phyloP scores from a whole-genome alignment of 2,888 invertebrate species.

The Pachycephus smyrnensis region DNA sequence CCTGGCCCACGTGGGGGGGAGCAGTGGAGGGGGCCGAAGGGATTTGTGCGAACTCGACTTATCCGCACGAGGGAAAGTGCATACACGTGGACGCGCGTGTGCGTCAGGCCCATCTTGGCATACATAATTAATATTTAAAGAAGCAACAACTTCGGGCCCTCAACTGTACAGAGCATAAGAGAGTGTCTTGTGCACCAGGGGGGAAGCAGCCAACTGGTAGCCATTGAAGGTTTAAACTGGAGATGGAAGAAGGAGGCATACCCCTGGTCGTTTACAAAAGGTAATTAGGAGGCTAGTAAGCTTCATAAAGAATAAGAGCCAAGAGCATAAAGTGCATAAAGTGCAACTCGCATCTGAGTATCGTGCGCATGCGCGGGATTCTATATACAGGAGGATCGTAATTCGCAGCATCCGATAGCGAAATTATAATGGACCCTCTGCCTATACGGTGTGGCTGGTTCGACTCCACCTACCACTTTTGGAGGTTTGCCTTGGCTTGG shows the following conservation, averaged over 20 bases:
- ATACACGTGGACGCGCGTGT: conserved; percentile 29
- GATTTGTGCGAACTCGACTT: conserved; percentile 17
- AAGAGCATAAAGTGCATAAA: not conserved
- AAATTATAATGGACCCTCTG: not conserved
- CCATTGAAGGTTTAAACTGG: not conserved
- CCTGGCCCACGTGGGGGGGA: not conserved
- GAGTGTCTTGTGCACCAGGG: conserved; percentile 2
- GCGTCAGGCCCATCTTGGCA: conserved; percentile 52
- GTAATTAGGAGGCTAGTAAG: conserved; percentile 28
- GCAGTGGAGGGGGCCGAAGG: conserved; percentile 15
- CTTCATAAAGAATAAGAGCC: not conserved
- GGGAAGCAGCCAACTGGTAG: not conserved
- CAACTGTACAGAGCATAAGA: conserved; percentile 9
- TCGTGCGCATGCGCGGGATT: not conserved
- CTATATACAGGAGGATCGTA: not conserved
- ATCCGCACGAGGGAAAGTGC: conserved; percentile 49
- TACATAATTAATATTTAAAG: conserved; percentile 64
- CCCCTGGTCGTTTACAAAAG: conserved; percentile 32
- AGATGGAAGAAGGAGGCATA: not conserved
- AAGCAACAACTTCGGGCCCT: conserved; percentile 38
- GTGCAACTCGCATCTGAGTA: not conserved
- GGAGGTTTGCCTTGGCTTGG: not conserved
- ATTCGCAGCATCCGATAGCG: not conserved
- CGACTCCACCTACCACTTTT: not conserved
- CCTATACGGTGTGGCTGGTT: not conserved